phyloP scores from a whole-genome alignment of 2,888 invertebrate genomes.

The Cristatella mucedo region DNA sequence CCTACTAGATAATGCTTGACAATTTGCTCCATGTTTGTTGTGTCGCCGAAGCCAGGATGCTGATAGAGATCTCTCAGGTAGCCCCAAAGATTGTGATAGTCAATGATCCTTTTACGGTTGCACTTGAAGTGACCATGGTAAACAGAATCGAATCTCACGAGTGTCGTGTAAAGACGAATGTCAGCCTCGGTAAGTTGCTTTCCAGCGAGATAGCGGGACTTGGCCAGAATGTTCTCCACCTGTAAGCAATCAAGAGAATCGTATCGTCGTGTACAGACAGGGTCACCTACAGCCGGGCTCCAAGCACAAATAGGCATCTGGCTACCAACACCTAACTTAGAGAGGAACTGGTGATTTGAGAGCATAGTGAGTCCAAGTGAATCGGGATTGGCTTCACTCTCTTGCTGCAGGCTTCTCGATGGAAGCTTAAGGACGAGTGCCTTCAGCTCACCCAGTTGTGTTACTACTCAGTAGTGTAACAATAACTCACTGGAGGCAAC shows the following conservation, averaged over 20 bases:
- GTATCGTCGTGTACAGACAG: too few relatives aligned
- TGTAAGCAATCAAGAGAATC: slow-evolving; percentile 13
- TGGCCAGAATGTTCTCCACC: slow-evolving; percentile 25
- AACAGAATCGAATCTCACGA: slow-evolving; percentile 30
- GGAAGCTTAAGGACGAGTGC: too few relatives aligned
- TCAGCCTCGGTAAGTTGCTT: slow-evolving; percentile 29
- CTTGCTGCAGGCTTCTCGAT: too few relatives aligned
- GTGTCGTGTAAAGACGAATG: slow-evolving; percentile 26
- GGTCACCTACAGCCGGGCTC: too few relatives aligned
- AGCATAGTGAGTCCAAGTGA: too few relatives aligned
- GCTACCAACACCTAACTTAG: too few relatives aligned
- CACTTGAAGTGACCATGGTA: slow-evolving; percentile 34
- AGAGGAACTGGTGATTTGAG: too few relatives aligned
- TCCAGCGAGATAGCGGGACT: slow-evolving; percentile 23
- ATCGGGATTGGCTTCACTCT: too few relatives aligned
- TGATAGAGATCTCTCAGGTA: slow-evolving; percentile 29
- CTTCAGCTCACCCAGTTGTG: too few relatives aligned
- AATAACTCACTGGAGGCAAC: too few relatives aligned
- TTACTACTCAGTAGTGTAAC: too few relatives aligned
- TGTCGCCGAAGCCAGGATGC: slow-evolving; percentile 20
- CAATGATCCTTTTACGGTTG: slow-evolving; percentile 22
- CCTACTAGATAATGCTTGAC: slow-evolving; percentile 24
- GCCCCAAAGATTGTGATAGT: slow-evolving; percentile 29
- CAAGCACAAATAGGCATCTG: slow-evolving; percentile 7
- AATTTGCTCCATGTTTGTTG: slow-evolving; percentile 28